These are phyloP conservation scores for Paralichthys olivaceus DNA, from an alignment of 2,113 vertebrate species.

Conservation along the genomic window DNA sequence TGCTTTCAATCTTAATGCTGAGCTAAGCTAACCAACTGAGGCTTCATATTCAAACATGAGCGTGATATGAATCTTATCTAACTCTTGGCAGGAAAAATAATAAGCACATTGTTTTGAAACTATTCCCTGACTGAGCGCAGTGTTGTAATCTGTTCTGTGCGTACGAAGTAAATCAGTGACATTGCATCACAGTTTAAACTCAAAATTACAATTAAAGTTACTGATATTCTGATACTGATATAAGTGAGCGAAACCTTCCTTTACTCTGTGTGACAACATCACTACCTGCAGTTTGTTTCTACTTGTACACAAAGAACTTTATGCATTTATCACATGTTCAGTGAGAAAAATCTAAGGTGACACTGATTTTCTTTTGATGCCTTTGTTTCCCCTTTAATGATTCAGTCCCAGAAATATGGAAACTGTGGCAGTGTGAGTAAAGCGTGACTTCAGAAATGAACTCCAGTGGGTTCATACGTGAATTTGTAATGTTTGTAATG, in stretches of 20 bases:
- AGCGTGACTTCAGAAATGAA: constrained; percentile 14
- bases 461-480: background rate
- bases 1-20: no score
- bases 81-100: background rate
- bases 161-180: background rate
- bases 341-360: no score
- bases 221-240: background rate
- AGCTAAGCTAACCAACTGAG: background rate
- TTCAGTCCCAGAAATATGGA: background rate
- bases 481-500: background rate
- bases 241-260: no score
- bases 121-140: background rate
- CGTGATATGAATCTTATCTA: background rate
- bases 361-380: background rate
- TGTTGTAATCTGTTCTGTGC: background rate
- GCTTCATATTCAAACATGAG: background rate
- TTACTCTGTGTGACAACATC: no score
- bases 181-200: background rate
- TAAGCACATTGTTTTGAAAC: background rate
- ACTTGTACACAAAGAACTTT: no score
- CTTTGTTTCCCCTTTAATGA: background rate
- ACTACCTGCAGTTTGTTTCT: no score
- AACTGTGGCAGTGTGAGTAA: constrained; percentile 5
- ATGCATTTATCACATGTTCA: no score
- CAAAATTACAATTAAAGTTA: background rate